Percentiles rank a stretch among this genome's conserved stretches.
phyloP scores from a whole-genome alignment of 2,113 vertebrate species.

The Henicopernis longicauda region DNA sequence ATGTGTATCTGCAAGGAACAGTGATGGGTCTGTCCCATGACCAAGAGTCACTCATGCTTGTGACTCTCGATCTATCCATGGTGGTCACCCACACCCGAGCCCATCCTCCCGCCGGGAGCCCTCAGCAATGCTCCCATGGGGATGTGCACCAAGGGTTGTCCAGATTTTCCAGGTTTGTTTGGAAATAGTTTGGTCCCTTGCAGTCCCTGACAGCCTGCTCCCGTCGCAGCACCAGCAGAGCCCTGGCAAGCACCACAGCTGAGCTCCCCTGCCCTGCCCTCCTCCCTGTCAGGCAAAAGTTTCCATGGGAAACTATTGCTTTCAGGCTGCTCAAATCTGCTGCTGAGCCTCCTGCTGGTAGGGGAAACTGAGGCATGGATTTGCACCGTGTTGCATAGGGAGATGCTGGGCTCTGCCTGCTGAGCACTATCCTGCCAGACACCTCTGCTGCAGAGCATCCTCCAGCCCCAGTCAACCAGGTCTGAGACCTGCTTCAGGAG shows the following conservation, averaged over 20 bases:
- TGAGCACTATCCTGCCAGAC: not conserved
- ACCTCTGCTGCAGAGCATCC: not conserved
- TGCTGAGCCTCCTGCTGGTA: not conserved
- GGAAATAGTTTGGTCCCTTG: not conserved
- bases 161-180: not conserved
- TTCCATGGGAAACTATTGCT: not conserved
- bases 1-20: not conserved
- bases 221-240: not conserved
- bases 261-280: not conserved
- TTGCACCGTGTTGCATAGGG: fast-evolving
- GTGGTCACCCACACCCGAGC: not conserved
- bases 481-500: not conserved
- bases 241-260: not conserved
- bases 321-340: not conserved
- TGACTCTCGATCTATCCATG: fast-evolving
- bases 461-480: not conserved
- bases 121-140: not conserved
- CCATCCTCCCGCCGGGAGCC: not conserved
- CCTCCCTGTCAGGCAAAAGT: not conserved
- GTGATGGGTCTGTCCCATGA: not conserved
- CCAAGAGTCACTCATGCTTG: not conserved
- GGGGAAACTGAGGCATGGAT: not conserved
- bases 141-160: not conserved
- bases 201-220: not conserved
- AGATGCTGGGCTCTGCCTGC: not conserved